These are phyloP conservation scores for Xanthostigma xanthostigma DNA, from an alignment of 2,888 invertebrate species.

Conservation along the genomic window DNA sequence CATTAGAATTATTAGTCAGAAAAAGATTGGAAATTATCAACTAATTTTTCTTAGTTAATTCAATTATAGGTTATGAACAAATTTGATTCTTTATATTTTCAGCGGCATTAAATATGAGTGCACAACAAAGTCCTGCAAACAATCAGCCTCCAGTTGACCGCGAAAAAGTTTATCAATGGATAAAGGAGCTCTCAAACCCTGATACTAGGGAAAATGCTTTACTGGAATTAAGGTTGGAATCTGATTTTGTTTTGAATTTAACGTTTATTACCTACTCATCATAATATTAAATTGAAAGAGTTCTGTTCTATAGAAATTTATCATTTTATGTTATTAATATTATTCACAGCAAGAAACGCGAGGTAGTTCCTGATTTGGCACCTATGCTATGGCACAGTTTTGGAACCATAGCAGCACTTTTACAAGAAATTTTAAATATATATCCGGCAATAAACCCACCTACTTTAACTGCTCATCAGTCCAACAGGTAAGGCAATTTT, in stretches of 20 bases:
- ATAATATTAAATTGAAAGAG: not conserved
- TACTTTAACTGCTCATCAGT: conserved; percentile 92
- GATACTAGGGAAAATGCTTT: conserved; percentile 92
- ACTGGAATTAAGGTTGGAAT: conserved; percentile 69
- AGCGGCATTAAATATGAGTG: conserved; percentile 39
- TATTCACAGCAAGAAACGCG: conserved; percentile 57
- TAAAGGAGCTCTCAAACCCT: conserved; percentile 80
- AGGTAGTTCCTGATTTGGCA: conserved; percentile 89
- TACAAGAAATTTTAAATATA: conserved; percentile 95
- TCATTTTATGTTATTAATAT: conserved; percentile 1
- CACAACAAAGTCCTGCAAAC: conserved; percentile 63
- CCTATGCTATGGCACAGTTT: conserved; percentile 99
- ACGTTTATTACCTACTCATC: conserved; percentile 2
- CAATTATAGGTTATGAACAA: too few species aligned
- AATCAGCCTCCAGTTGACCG: conserved; percentile 59
- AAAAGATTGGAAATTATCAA: too few species aligned
- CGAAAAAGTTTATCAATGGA: conserved; percentile 87
- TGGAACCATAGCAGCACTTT: conserved; percentile 87
- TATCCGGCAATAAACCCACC: conserved; percentile 98
- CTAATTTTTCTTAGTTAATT: too few species aligned
- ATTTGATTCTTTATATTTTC: not conserved
- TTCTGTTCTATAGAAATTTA: not conserved
- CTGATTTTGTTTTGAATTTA: not conserved
- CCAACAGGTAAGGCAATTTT: conserved; percentile 43
- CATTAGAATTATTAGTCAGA: too few species aligned